A percentile compares a stretch with the other conserved stretches of the same genome.
phyloP scores from a whole-genome alignment of 2,797 vertebrate genomes.

The Antennarius maculatus region DNA sequence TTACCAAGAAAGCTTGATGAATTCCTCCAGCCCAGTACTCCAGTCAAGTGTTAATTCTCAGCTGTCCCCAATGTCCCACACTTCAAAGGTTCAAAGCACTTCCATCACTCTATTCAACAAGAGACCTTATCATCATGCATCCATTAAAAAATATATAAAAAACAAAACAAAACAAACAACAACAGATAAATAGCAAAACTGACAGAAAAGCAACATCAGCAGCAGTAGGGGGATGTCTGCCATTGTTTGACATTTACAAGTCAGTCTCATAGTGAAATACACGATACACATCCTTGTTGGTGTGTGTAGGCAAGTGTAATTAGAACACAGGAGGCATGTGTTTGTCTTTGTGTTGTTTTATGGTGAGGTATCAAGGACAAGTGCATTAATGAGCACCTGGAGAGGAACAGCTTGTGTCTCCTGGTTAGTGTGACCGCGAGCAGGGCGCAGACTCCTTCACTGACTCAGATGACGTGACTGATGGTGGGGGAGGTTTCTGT shows the following conservation, averaged over 20 bases:
- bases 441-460: slow-evolving; percentile 78
- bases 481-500: slow-evolving; percentile 83
- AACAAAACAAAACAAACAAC: slow-evolving; percentile 52
- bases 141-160: slow-evolving; percentile 32
- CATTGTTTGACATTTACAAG: slow-evolving; percentile 79
- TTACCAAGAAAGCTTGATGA: slow-evolving; percentile 72
- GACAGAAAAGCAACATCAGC: neutral
- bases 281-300: slow-evolving; percentile 58
- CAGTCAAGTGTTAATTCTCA: slow-evolving; percentile 46
- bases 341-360: slow-evolving; percentile 80
- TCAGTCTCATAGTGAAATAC: slow-evolving; percentile 71
- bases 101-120: slow-evolving; percentile 40
- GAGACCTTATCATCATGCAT: slow-evolving; percentile 22
- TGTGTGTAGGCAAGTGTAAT: slow-evolving; percentile 72
- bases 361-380: slow-evolving; percentile 82
- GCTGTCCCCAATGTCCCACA: slow-evolving; percentile 65
- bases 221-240: slow-evolving; percentile 47
- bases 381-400: slow-evolving; percentile 87
- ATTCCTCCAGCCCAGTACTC: slow-evolving; percentile 55
- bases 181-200: slow-evolving; percentile 1
- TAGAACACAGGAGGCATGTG: slow-evolving; percentile 79
- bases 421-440: slow-evolving; percentile 83
- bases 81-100: slow-evolving; percentile 67
- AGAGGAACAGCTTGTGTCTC: slow-evolving; percentile 87
- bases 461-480: slow-evolving; percentile 82